Evolutionary conservation across 2,113 vertebrate genomes (phyloP).

Genomic region (Rhabdornis inornatus): DNA sequence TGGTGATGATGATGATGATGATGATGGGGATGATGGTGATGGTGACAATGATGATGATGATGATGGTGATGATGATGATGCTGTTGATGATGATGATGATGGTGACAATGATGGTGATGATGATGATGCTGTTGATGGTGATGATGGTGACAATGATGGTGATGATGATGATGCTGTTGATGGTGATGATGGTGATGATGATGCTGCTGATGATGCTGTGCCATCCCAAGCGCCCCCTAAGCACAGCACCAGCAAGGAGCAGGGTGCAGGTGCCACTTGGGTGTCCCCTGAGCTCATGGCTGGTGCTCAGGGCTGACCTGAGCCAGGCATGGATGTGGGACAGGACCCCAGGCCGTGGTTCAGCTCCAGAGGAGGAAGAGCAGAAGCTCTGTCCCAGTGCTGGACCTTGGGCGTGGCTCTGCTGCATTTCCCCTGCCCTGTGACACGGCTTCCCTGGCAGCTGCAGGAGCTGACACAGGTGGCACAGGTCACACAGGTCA

Average conservation of each 20-base stretch:
- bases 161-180: background rate
- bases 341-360: background rate
- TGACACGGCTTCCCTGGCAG: background rate
- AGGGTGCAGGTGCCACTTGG: background rate
- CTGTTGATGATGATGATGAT: no score
- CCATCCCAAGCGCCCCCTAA: background rate
- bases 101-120: no score
- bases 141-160: no score
- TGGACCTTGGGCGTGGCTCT: background rate
- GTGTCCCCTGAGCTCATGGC: rapidly evolving
- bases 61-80: no score
- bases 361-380: background rate
- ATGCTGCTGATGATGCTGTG: background rate
- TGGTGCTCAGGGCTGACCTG: background rate
- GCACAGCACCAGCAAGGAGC: rapidly evolving
- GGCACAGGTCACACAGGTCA: background rate
- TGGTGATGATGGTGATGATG: background rate
- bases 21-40: background rate
- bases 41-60: background rate
- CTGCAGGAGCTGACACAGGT: background rate
- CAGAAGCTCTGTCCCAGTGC: background rate
- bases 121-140: background rate
- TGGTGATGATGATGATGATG: rapidly evolving
- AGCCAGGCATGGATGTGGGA: background rate
- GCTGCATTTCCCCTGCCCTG: background rate